These are phyloP conservation scores for Synergus laeviventris DNA, from an alignment of 2,888 invertebrate genomes.

Conservation along the genomic window DNA sequence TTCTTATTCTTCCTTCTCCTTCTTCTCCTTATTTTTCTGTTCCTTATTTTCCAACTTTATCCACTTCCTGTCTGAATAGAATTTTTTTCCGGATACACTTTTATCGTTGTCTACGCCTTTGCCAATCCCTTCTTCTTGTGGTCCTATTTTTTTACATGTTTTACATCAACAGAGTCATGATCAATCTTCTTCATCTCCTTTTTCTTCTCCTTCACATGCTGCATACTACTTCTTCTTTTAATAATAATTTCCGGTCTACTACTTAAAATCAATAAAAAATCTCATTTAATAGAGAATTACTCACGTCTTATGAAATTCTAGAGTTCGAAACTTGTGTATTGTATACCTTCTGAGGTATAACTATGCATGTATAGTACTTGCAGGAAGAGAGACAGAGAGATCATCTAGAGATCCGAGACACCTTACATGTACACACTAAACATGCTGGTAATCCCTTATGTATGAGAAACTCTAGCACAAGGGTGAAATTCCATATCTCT, in stretches of 20 bases:
- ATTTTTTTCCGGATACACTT: conserved; percentile 22
- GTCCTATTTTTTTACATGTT: conserved; percentile 12
- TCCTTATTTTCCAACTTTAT: neutral
- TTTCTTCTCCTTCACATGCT: neutral
- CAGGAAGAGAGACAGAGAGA: neutral
- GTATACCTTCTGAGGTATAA: neutral
- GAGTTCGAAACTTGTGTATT: neutral
- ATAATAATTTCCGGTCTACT: too few relatives aligned
- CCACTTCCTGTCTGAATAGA: conserved; percentile 40
- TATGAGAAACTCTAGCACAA: neutral
- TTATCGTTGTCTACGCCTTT: conserved; percentile 7
- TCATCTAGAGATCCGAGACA: neutral
- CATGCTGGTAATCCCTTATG: neutral
- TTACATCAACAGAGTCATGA: neutral
- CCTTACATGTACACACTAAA: too few relatives aligned
- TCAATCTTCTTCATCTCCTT: neutral
- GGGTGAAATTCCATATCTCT: neutral
- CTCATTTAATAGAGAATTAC: neutral
- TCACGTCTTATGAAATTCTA: neutral
- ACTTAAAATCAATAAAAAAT: too few relatives aligned
- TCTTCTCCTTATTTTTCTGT: neutral
- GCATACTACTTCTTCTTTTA: neutral
- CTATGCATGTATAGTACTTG: neutral
- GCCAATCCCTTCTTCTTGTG: neutral
- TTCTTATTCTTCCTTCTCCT: conserved; percentile 20